A percentile compares a stretch with the other conserved stretches of the same genome.
phyloP scores from a whole-genome alignment of 1,140 invertebrate genomes.

The Callitettix versicolor region DNA sequence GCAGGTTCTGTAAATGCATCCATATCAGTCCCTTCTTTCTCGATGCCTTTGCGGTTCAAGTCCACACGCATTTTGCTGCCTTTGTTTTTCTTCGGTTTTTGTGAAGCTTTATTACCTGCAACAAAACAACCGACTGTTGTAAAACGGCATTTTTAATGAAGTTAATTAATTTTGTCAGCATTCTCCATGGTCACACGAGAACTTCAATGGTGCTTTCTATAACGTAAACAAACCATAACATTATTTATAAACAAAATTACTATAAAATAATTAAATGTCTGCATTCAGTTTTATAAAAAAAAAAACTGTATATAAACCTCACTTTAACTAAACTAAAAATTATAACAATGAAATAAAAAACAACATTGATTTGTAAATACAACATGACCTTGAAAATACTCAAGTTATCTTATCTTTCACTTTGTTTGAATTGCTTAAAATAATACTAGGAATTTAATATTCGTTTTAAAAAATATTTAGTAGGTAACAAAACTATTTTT shows the following conservation, averaged over 20 bases:
- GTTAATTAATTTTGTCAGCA: neutral
- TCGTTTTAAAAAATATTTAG: no score
- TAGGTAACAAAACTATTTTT: no score
- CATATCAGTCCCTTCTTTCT: conserved; percentile 42
- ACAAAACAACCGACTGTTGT: neutral
- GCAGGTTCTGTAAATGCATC: conserved; percentile 35
- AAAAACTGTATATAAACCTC: neutral
- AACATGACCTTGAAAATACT: no score
- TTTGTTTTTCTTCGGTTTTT: conserved; percentile 33
- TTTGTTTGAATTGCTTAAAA: no score
- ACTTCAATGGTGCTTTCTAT: neutral
- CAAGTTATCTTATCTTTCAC: no score
- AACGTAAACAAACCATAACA: neutral
- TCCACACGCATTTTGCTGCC: conserved; percentile 32
- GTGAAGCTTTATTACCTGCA: conserved; percentile 32
- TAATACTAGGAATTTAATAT: no score
- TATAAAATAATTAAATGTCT: neutral
- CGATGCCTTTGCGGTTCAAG: conserved; percentile 36
- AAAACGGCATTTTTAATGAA: no score
- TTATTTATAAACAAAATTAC: neutral
- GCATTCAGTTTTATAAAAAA: neutral
- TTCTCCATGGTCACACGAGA: neutral
- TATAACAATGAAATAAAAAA: no score
- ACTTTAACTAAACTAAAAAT: no score
- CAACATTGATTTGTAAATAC: no score